These are phyloP conservation scores for Catharus fuscescens DNA, from an alignment of 2,113 vertebrate species.

Conservation along the genomic window DNA sequence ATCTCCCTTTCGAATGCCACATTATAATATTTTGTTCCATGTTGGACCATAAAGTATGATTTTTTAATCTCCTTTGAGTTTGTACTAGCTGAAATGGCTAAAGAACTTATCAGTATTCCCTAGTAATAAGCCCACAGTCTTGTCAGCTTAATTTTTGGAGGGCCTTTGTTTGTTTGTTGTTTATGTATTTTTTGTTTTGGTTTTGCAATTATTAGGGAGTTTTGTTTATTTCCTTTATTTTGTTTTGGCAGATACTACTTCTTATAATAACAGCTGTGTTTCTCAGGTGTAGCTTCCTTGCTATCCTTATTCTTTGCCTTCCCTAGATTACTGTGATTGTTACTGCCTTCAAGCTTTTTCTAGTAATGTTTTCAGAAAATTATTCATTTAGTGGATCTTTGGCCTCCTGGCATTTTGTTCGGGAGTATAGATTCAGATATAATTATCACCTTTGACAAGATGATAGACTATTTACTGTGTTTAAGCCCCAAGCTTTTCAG, in stretches of 20 bases:
- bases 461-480: background rate
- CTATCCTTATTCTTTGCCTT: background rate
- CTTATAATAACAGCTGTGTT: background rate
- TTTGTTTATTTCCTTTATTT: background rate
- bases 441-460: background rate
- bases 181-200: background rate
- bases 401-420: background rate
- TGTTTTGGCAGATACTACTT: background rate
- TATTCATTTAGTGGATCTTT: background rate
- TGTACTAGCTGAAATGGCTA: background rate
- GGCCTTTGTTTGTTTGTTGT: background rate
- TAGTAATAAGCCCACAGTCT: background rate
- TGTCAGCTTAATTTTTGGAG: background rate
- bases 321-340: background rate
- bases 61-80: background rate
- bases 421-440: background rate
- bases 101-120: background rate
- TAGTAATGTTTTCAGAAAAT: background rate
- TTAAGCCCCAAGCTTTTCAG: background rate
- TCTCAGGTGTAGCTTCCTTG: background rate
- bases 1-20: background rate
- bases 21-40: background rate
- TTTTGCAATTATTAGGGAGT: fast-evolving
- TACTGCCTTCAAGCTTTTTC: background rate
- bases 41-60: background rate